phyloP scores from a whole-genome alignment of 2,888 invertebrate genomes.

The Eustalomyia histrio region DNA sequence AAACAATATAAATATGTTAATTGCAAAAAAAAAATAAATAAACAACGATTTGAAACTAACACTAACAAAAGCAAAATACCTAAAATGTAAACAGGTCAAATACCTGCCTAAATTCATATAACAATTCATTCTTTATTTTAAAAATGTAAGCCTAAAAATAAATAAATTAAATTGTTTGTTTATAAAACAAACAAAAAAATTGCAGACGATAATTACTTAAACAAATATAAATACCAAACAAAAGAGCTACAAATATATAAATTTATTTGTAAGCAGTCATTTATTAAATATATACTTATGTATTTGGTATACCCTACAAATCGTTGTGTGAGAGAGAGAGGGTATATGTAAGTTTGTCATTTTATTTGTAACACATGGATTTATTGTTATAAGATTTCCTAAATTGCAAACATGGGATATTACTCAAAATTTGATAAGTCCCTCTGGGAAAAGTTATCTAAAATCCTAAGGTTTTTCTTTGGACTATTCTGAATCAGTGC shows the following conservation, averaged over 20 bases:
- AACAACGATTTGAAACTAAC: slow-evolving; percentile 8
- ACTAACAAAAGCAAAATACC: not conserved
- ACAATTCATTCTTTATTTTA: slow-evolving; percentile 15
- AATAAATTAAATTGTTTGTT: slow-evolving; percentile 12
- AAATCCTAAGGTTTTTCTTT: no score
- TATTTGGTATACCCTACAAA: no score
- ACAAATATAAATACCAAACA: slow-evolving; percentile 15
- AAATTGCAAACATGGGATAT: no score
- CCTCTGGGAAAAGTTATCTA: no score
- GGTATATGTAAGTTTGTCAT: no score
- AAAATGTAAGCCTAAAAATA: slow-evolving; percentile 9
- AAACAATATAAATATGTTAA: slow-evolving; percentile 50
- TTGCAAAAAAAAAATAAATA: slow-evolving; percentile 28
- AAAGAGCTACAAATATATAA: not conserved
- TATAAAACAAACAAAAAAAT: slow-evolving; percentile 16
- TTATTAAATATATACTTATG: no score
- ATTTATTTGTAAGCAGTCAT: not conserved
- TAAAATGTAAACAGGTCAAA: slow-evolving; percentile 4
- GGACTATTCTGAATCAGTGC: no score
- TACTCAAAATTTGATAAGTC: no score
- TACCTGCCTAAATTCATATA: slow-evolving; percentile 8
- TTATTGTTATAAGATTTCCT: no score
- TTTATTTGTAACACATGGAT: no score
- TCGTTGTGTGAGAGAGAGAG: no score
- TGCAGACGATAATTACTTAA: slow-evolving; percentile 39